Evolutionary conservation across 2,888 invertebrate genomes (phyloP).

Genomic region (Homarus gammarus): DNA sequence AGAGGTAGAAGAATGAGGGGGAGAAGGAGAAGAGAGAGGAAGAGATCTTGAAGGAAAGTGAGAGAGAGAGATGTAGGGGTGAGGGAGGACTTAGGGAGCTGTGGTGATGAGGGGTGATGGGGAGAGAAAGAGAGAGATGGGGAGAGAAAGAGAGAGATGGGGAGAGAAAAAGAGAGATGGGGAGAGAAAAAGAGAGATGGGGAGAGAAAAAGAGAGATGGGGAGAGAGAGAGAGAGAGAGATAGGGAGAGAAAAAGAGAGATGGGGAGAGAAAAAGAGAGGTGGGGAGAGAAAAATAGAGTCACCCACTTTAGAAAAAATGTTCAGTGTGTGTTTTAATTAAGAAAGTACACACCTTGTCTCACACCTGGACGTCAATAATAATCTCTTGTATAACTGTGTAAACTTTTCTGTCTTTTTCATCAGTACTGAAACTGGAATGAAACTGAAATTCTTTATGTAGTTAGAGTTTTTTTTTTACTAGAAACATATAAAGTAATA

Average conservation of each 20-base stretch:
- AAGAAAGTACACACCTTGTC: too few species aligned
- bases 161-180: conserved; percentile 14
- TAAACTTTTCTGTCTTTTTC: too few species aligned
- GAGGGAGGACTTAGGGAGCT: not conserved
- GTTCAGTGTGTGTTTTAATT: too few species aligned
- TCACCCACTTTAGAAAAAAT: not conserved
- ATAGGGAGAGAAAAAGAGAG: not conserved
- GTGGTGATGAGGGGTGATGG: not conserved
- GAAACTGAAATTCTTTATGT: too few species aligned
- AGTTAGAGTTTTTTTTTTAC: too few species aligned
- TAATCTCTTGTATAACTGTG: too few species aligned
- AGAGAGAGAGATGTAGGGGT: not conserved
- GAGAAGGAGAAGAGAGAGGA: too few species aligned
- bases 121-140: not conserved
- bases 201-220: not conserved
- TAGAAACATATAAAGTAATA: too few species aligned
- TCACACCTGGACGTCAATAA: too few species aligned
- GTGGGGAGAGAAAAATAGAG: conserved; percentile 6
- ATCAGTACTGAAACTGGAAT: too few species aligned
- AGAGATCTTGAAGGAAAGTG: too few species aligned
- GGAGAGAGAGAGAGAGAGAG: not conserved
- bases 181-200: not conserved
- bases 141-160: conserved; percentile 9
- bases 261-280: not conserved
- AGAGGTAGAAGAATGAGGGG: too few species aligned